A percentile compares a stretch with the other conserved stretches of the same genome.
Evolutionary conservation across 2,888 invertebrate genomes (phyloP).

Genomic region (Orthosia incerta): DNA sequence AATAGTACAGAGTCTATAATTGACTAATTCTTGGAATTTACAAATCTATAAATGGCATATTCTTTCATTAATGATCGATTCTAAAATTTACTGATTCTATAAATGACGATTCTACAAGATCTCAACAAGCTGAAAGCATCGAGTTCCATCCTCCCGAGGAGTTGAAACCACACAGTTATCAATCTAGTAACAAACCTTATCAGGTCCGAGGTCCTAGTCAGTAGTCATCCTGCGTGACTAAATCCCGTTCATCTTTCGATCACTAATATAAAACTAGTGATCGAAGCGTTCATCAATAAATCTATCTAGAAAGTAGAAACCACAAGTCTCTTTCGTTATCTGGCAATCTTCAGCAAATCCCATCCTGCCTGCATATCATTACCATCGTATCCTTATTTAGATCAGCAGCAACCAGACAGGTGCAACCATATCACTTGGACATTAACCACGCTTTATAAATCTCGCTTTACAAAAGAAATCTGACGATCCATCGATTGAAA

Average conservation of each 20-base stretch:
- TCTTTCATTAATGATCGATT: too few species aligned
- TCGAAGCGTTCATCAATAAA: neutral
- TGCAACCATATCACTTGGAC: conserved; percentile 48
- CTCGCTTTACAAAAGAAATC: conserved; percentile 71
- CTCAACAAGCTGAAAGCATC: too few species aligned
- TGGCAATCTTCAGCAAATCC: conserved; percentile 17
- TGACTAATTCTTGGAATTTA: too few species aligned
- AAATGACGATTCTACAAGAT: too few species aligned
- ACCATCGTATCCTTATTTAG: conserved; percentile 35
- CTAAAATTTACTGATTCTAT: too few species aligned
- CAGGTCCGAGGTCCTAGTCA: neutral
- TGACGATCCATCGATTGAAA: conserved; percentile 83
- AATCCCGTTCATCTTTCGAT: neutral
- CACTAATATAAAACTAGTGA: too few species aligned
- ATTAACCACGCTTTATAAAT: conserved; percentile 59
- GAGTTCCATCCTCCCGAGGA: neutral
- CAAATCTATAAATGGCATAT: too few species aligned
- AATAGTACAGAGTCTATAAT: too few species aligned
- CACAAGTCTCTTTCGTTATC: conserved; percentile 19
- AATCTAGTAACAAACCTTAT: neutral
- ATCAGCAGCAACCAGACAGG: conserved; percentile 42
- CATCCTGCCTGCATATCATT: conserved; percentile 14
- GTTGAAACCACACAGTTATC: neutral
- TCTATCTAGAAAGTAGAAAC: neutral
- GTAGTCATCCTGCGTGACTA: conserved; percentile 1